These are phyloP conservation scores for Aphis gossypii DNA, from an alignment of 1,140 invertebrate genomes.

Conservation along the genomic window DNA sequence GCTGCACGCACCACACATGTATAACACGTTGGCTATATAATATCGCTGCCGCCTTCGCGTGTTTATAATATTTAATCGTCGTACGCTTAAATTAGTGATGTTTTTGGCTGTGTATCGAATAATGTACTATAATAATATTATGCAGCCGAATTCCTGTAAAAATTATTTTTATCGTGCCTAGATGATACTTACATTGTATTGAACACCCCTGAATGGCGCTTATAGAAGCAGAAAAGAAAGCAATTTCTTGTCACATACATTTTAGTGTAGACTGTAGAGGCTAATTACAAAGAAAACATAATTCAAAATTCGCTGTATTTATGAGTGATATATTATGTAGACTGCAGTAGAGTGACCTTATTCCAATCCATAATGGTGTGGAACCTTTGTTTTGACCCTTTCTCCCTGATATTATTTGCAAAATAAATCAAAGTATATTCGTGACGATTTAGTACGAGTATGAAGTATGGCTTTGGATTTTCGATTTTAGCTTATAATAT, in stretches of 20 bases:
- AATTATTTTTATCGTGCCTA: not conserved
- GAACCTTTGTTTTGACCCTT: not conserved
- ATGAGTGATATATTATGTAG: not conserved
- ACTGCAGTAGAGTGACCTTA: not conserved
- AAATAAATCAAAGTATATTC: constrained; percentile 1
- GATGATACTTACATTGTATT: not conserved
- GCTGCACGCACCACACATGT: not conserved
- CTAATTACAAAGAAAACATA: not conserved
- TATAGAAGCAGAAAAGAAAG: not conserved
- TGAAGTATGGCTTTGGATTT: not conserved
- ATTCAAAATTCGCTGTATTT: not conserved
- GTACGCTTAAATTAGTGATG: not conserved
- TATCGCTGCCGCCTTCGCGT: not conserved
- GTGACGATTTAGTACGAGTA: not conserved
- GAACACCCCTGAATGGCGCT: not conserved
- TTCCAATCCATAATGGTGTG: not conserved
- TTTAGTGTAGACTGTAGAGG: not conserved
- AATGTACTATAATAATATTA: not conserved
- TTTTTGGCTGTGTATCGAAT: not conserved
- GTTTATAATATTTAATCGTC: constrained; percentile 7
- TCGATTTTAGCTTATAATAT: not conserved
- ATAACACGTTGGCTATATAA: not conserved
- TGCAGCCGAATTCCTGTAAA: not conserved
- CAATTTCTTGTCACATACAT: not conserved
- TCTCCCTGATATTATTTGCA: not conserved